These are phyloP conservation scores for Macrotrachela quadricornifera DNA, from an alignment of 1,140 invertebrate genomes.

Conservation along the genomic window DNA sequence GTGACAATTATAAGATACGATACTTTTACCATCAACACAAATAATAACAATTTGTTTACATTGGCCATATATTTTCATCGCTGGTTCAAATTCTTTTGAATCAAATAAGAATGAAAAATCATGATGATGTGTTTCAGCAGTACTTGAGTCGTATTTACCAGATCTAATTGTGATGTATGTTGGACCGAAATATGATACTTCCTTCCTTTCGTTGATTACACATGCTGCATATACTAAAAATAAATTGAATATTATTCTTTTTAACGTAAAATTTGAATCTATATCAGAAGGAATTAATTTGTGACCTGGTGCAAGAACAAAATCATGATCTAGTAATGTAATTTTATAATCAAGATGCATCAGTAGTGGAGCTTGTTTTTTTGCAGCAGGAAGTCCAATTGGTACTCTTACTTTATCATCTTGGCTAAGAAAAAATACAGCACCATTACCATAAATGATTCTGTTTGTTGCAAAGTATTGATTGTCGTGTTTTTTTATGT, in stretches of 20 bases:
- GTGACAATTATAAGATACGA: too few relatives aligned
- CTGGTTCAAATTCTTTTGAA: too few relatives aligned
- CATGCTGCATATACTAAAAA: too few relatives aligned
- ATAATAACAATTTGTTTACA: too few relatives aligned
- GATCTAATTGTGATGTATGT: constrained; percentile 28
- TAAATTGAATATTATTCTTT: too few relatives aligned
- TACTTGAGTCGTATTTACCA: constrained; percentile 16
- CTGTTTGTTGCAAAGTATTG: constrained; percentile 12
- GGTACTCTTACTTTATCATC: constrained; percentile 30
- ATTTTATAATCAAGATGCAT: constrained; percentile 6
- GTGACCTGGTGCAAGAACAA: neutral
- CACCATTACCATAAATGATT: constrained; percentile 14
- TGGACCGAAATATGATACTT: constrained; percentile 15
- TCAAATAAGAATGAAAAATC: too few relatives aligned
- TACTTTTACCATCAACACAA: too few relatives aligned
- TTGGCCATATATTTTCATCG: too few relatives aligned
- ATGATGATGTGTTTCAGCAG: constrained; percentile 22
- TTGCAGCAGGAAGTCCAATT: constrained; percentile 26
- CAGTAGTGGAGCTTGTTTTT: too few relatives aligned
- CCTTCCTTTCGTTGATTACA: too few relatives aligned
- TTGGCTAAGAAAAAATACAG: constrained; percentile 16
- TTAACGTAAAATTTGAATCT: too few relatives aligned
- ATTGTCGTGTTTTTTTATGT: constrained; percentile 15
- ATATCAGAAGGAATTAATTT: neutral
- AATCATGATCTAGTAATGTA: neutral